phyloP scores from a whole-genome alignment of 1,140 invertebrate species.

The Carposina sasakii region DNA sequence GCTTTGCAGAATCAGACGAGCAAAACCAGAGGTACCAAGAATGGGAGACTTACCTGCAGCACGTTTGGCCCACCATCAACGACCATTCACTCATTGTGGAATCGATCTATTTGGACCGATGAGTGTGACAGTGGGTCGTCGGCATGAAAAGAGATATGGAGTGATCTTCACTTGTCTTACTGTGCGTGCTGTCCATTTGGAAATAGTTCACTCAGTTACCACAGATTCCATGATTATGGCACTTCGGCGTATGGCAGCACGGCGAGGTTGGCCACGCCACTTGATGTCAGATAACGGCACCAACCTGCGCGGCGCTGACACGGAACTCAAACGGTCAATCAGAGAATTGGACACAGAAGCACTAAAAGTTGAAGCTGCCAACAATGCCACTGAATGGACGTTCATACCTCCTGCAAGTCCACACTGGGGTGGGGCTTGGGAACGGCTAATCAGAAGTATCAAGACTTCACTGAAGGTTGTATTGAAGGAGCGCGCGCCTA shows the following conservation, averaged over 20 bases:
- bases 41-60: constrained; percentile 5
- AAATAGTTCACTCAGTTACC: constrained; percentile 16
- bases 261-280: too few relatives aligned
- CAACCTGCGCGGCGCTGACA: too few relatives aligned
- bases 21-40: neutral
- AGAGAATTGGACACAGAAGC: too few relatives aligned
- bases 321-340: too few relatives aligned
- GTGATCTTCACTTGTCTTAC: constrained; percentile 22
- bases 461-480: too few relatives aligned
- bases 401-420: too few relatives aligned
- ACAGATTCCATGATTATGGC: constrained; percentile 35
- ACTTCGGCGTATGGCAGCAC: constrained; percentile 46
- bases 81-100: constrained; percentile 12
- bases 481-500: too few relatives aligned
- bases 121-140: constrained; percentile 8
- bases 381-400: too few relatives aligned
- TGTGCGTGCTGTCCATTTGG: constrained; percentile 25
- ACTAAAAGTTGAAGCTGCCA: too few relatives aligned
- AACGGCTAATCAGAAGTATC: too few relatives aligned
- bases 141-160: constrained; percentile 16
- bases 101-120: constrained; percentile 18
- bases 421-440: too few relatives aligned
- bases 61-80: neutral
- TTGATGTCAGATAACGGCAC: too few relatives aligned
- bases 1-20: neutral